These are phyloP conservation scores for Zosterops borbonicus DNA, from an alignment of 2,113 vertebrate genomes.

Conservation along the genomic window DNA sequence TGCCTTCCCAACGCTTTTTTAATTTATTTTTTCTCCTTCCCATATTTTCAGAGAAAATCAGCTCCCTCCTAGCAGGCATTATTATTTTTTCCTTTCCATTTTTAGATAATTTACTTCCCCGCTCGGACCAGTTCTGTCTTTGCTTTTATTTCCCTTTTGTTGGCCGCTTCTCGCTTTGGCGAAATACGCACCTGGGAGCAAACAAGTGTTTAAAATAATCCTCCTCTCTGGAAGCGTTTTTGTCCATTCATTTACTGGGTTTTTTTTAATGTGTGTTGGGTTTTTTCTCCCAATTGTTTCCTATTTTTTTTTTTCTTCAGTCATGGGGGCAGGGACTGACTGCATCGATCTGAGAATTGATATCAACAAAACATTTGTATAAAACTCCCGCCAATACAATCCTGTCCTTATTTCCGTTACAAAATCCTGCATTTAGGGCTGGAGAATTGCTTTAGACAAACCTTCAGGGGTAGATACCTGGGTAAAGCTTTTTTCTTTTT, in stretches of 20 bases:
- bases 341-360: background rate
- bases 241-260: background rate
- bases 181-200: background rate
- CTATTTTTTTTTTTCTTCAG: background rate
- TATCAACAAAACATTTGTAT: background rate
- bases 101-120: background rate
- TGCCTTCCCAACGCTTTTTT: background rate
- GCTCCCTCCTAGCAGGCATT: background rate
- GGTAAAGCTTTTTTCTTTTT: background rate
- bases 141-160: background rate
- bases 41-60: background rate
- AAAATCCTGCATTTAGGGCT: background rate
- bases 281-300: background rate
- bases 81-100: background rate
- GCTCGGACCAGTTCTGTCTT: background rate
- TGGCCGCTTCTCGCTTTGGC: background rate
- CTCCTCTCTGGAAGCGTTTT: background rate
- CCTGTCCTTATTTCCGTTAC: constrained; percentile 18
- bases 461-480: background rate
- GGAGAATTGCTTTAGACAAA: background rate
- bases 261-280: no score
- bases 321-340: background rate
- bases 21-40: background rate
- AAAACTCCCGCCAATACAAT: background rate
- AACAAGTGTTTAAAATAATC: background rate